Conservation (phyloP, 2,888 invertebrate species). For the Erebia aethiops region DNA sequence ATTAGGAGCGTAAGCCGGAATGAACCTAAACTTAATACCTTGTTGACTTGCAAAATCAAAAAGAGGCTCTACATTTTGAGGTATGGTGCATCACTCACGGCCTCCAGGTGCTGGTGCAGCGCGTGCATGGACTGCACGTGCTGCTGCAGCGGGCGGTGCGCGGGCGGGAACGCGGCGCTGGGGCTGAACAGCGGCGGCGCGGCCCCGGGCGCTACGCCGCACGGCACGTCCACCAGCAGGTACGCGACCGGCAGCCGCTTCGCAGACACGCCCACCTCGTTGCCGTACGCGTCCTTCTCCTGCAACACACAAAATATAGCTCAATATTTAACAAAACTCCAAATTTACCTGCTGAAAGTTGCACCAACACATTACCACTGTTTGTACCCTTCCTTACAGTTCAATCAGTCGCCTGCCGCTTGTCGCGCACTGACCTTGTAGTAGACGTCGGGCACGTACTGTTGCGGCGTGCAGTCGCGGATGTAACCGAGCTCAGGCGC, state of each 20-base stretch:
- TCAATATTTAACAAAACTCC: too few species aligned
- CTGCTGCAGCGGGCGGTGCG: constrained; percentile 59
- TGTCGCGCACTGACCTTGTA: constrained; percentile 89
- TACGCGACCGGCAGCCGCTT: constrained; percentile 99
- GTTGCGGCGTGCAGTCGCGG: constrained; percentile 94
- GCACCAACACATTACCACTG: too few species aligned
- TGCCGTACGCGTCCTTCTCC: constrained; percentile 99
- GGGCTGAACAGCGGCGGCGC: constrained; percentile 43
- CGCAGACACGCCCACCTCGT: constrained; percentile 96
- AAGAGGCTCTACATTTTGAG: too few species aligned
- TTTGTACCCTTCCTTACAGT: too few species aligned
- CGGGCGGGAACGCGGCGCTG: constrained; percentile 62
- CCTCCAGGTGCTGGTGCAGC: constrained; percentile 61
- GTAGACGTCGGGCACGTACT: constrained; percentile 99
- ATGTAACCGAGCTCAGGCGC: constrained; percentile 98
- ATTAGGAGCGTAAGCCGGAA: too few species aligned
- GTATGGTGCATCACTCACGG: constrained; percentile 32
- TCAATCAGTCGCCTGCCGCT: background rate
- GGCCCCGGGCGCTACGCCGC: constrained; percentile 88
- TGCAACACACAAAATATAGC: constrained; percentile 58
- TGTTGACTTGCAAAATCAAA: too few species aligned
- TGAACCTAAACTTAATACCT: too few species aligned
- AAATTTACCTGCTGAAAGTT: too few species aligned
- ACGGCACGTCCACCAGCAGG: constrained; percentile 96
- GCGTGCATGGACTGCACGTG: constrained; percentile 64